Percentiles rank a stretch among this genome's conserved stretches.
Conservation (phyloP, 1,140 invertebrate genomes). For the Pinna nobilis region DNA sequence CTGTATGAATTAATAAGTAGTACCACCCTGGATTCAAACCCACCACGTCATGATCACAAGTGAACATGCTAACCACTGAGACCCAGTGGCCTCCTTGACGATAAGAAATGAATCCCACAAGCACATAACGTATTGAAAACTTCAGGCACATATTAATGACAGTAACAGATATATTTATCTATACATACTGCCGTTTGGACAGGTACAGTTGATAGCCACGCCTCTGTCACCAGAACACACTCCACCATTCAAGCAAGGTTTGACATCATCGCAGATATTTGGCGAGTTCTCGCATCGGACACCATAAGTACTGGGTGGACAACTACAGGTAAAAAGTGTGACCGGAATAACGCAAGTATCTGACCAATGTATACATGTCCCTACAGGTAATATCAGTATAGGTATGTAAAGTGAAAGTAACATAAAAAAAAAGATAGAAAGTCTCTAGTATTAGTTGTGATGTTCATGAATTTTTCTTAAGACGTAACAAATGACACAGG, state of each 20-base stretch:
- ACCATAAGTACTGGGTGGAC: slow-evolving; percentile 51
- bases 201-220: slow-evolving; percentile 33
- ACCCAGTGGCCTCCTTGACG: too few relatives aligned
- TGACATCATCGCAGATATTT: slow-evolving; percentile 50
- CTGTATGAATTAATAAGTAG: too few relatives aligned
- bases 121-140: background rate
- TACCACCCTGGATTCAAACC: background rate
- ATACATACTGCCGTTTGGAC: slow-evolving; percentile 37
- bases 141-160: background rate
- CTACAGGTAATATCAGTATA: background rate
- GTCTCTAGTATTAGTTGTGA: too few relatives aligned
- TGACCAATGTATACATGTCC: background rate
- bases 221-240: slow-evolving; percentile 35
- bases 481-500: too few relatives aligned
- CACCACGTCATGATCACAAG: background rate
- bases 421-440: background rate
- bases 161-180: background rate
- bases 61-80: too few relatives aligned
- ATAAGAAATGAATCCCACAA: background rate
- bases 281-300: slow-evolving; percentile 44
- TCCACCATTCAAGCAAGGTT: slow-evolving; percentile 50
- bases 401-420: background rate
- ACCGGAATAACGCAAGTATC: background rate
- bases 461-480: too few relatives aligned
- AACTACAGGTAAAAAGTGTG: slow-evolving; percentile 37